Conservation (phyloP, 2,113 vertebrate genomes). For the Cyanoderma ruficeps region DNA sequence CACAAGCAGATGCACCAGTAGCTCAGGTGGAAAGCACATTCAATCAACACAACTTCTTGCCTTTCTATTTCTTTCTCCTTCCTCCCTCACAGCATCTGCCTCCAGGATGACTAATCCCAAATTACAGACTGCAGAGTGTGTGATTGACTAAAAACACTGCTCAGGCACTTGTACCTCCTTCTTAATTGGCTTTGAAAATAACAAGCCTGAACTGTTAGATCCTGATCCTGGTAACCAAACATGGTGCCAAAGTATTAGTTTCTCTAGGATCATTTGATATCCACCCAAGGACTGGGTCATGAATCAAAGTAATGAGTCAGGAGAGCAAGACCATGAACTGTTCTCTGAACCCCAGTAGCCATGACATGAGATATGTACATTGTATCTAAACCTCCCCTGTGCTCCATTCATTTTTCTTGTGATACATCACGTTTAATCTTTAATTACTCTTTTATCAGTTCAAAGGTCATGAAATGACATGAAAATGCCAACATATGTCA, state of each 20-base stretch:
- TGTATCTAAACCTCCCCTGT: background rate
- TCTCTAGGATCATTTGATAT: background rate
- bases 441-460: background rate
- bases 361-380: accelerated
- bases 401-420: background rate
- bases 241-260: background rate
- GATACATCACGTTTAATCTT: background rate
- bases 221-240: background rate
- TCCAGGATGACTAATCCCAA: background rate
- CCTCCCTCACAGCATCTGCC: background rate
- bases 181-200: background rate
- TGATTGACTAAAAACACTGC: background rate
- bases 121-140: background rate
- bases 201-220: background rate
- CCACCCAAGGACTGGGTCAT: background rate
- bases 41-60: background rate
- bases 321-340: background rate
- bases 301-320: background rate
- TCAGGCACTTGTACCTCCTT: background rate
- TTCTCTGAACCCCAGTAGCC: background rate
- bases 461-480: background rate
- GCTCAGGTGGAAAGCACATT: background rate
- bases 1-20: background rate
- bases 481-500: background rate
- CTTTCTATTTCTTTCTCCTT: background rate